A percentile compares a stretch with the other conserved stretches of the same genome.
These are phyloP conservation scores for Nycticorax nycticorax DNA, from an alignment of 2,113 vertebrate species.

Conservation along the genomic window DNA sequence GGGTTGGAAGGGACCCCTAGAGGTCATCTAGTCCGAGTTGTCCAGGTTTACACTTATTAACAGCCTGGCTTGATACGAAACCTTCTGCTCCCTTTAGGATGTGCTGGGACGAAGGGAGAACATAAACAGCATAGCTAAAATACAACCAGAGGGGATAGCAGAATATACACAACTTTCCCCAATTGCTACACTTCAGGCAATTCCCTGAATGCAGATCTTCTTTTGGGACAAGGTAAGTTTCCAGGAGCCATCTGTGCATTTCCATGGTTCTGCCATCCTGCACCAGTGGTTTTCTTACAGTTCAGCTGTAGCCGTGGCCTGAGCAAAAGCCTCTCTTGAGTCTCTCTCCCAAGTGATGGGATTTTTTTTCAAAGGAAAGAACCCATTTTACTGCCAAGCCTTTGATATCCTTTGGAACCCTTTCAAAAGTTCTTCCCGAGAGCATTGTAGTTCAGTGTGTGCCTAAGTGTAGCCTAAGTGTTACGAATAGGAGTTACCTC, in stretches of 20 bases:
- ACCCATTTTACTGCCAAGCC: neutral
- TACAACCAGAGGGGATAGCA: neutral
- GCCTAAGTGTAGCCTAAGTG: rapidly evolving
- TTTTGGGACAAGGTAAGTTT: neutral
- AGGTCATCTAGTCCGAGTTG: neutral
- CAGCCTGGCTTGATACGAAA: neutral
- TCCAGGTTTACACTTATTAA: neutral
- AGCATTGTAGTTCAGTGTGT: neutral
- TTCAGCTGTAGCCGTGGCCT: neutral
- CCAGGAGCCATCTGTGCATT: neutral
- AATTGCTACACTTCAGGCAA: neutral
- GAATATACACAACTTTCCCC: neutral
- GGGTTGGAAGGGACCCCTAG: too few species aligned
- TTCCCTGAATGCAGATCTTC: neutral
- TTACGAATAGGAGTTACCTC: neutral
- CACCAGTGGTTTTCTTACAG: neutral
- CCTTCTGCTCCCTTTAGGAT: constrained; percentile 24
- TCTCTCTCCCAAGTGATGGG: neutral
- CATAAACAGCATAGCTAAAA: constrained; percentile 4
- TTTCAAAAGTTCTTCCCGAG: neutral
- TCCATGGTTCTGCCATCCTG: neutral
- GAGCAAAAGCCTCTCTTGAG: neutral
- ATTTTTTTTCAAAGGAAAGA: neutral
- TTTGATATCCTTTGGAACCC: neutral
- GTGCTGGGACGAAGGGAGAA: constrained; percentile 34